Conservation (phyloP, 1,140 invertebrate species). For the Bombus vancouverensis region DNA sequence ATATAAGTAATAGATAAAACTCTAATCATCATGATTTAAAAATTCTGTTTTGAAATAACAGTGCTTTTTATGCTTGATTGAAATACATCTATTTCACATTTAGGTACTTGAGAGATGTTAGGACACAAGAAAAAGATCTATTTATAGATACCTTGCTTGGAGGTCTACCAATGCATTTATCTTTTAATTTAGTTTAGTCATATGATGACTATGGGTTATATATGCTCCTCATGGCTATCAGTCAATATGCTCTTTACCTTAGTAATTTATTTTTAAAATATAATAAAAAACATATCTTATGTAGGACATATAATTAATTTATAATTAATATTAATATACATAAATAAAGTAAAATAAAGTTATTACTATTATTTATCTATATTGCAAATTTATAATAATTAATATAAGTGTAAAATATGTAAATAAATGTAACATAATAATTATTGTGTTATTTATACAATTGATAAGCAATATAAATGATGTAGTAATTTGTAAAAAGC, state of each 20-base stretch:
- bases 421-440: not conserved
- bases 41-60: constrained; percentile 12
- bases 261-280: constrained; percentile 1
- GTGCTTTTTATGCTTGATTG: constrained; percentile 38
- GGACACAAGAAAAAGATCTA: constrained; percentile 77
- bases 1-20: not conserved
- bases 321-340: constrained; percentile 13
- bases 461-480: not conserved
- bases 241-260: not conserved
- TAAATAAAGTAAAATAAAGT: not conserved
- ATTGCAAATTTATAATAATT: not conserved
- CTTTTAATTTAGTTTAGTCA: constrained; percentile 65
- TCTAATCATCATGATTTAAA: not conserved
- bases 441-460: not conserved
- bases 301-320: not conserved
- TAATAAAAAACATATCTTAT: not conserved
- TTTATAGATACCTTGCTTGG: constrained; percentile 79
- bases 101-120: constrained; percentile 73
- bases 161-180: constrained; percentile 77
- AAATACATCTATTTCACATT: constrained; percentile 67
- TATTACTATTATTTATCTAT: not conserved
- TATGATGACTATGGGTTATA: constrained; percentile 59
- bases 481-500: not conserved
- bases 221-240: not conserved
- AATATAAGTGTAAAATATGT: not conserved